A percentile compares a stretch with the other conserved stretches of the same genome.
Evolutionary conservation across 2,113 vertebrate genomes (phyloP).

Genomic region (Cardinalis cardinalis): DNA sequence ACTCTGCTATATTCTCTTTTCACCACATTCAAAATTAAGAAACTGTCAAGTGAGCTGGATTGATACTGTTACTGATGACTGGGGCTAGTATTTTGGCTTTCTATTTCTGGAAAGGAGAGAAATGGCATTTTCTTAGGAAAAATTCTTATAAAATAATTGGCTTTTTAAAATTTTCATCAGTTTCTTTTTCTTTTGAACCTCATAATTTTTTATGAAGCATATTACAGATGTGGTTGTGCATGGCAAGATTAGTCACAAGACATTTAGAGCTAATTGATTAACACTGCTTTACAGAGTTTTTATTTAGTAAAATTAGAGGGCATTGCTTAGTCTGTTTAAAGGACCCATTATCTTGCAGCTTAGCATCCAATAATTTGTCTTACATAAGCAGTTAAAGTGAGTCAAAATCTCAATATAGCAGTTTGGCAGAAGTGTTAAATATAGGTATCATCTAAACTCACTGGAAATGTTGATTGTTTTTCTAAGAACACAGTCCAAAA

Average conservation of each 20-base stretch:
- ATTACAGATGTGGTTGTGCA: not conserved
- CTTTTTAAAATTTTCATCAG: not conserved
- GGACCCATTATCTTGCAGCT: not conserved
- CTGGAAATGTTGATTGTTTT: not conserved
- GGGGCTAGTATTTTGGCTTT: not conserved
- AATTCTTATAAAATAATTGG: not conserved
- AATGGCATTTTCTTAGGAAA: not conserved
- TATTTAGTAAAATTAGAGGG: conserved; percentile 13
- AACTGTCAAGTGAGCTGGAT: not conserved
- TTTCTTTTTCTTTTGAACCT: not conserved
- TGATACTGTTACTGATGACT: not conserved
- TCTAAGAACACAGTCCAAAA: not conserved
- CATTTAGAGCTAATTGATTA: not conserved
- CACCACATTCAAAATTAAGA: not conserved
- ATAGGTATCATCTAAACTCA: not conserved
- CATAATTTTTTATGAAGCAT: not conserved
- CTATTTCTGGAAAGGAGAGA: not conserved
- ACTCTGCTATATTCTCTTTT: not conserved
- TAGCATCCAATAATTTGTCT: not conserved
- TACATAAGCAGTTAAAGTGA: not conserved
- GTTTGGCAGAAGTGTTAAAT: conserved; percentile 13
- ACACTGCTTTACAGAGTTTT: not conserved
- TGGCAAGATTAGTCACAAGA: not conserved
- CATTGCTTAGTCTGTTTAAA: not conserved
- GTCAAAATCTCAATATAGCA: not conserved